phyloP scores from a whole-genome alignment of 1,140 invertebrate species.

The Bombus difficillimus region DNA sequence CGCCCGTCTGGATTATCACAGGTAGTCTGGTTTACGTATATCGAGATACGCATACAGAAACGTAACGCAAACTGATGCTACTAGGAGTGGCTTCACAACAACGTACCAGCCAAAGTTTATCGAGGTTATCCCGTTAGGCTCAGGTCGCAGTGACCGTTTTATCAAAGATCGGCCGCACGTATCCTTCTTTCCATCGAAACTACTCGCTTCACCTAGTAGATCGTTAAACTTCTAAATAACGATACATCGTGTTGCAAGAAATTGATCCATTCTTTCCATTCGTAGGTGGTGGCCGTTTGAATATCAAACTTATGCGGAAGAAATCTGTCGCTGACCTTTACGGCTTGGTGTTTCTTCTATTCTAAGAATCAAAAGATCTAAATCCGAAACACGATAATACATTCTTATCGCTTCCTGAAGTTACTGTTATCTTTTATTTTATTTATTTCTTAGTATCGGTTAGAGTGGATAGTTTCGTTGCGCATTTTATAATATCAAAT shows the following conservation, averaged over 20 bases:
- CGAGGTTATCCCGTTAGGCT: constrained; percentile 62
- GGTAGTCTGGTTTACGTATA: neutral
- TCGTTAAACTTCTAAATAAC: constrained; percentile 5
- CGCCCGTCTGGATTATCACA: neutral
- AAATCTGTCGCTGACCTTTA: neutral
- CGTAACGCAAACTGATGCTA: constrained; percentile 10
- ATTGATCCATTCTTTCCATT: neutral
- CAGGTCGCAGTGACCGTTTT: constrained; percentile 36
- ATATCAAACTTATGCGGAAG: neutral
- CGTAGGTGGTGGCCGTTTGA: neutral
- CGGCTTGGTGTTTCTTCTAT: too few species aligned
- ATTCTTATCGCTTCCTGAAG: too few species aligned
- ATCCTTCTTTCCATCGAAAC: constrained; percentile 37
- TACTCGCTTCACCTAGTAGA: constrained; percentile 27
- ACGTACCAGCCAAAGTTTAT: constrained; percentile 57
- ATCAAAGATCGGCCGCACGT: constrained; percentile 34
- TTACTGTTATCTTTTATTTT: too few species aligned
- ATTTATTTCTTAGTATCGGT: too few species aligned
- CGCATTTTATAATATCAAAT: neutral
- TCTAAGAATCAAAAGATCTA: neutral
- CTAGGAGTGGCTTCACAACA: constrained; percentile 56
- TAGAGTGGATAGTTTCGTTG: neutral
- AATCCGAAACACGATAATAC: neutral
- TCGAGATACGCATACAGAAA: neutral
- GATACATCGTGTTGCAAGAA: neutral